Evolutionary conservation across 2,888 invertebrate species (phyloP), one percentile per base, ranked within the genome.

Genomic region (Idaea biselata): DNA sequence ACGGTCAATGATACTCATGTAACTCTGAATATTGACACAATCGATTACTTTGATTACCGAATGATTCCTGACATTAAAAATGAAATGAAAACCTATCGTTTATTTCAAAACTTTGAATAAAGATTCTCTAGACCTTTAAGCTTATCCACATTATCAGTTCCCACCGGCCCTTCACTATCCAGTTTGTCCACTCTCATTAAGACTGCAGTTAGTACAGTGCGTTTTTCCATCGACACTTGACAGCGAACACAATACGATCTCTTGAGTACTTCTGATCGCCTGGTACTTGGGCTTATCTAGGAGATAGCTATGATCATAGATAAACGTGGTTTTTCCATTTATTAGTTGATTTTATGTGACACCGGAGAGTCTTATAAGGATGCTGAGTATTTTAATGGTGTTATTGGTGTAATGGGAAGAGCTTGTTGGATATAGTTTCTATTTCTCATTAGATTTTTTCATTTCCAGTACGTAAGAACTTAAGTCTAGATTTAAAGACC

Each of bases 101-200:
- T 7, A 18, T 1, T 16, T 16, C 6, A 16, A 7, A 0, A 16
- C 44, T 17, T 8, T 17, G 17, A 55, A 55, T 17, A 7, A 55
- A 7, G 8, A 55, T 2, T 17, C 6, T 55, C 7, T n/a, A 55
- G 55, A 55, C 16, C 7, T 44, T 4, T 44, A 57, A 63, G 33
- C 76, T 63, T 76, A 74, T 90, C 91, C 83, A 79, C 59, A 72
- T 59, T 65, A 79, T 66, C 67, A 79, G 66, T 71, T 68, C 74
- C 69, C 58, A 32, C 63, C 67, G 78, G 85, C 84, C 87, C 87
- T 87, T 79, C 76, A 74, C 74, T 79, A 83, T 86, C 91, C 89
- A 87, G 91, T 91, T 91, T 91, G 89, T 91, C 91, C 90, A 91
- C 88, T 90, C 90, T 91, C 91, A 91, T 91, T 92, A 91, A 88